Evolutionary conservation across 2,888 invertebrate genomes (phyloP).

Genomic region (Trisateles emortualis): DNA sequence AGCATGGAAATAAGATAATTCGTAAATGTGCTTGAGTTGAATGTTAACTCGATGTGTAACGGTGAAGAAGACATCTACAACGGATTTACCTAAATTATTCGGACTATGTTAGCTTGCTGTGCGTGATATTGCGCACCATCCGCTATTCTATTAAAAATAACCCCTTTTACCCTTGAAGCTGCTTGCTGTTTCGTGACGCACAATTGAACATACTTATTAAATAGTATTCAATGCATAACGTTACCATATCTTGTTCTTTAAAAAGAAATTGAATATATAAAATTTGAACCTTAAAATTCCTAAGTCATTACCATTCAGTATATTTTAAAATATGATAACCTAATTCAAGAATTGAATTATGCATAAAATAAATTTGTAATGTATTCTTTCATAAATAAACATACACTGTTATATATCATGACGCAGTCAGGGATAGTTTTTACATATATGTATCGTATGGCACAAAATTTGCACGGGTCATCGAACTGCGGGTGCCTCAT

Average conservation of each 20-base stretch:
- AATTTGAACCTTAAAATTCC: too few relatives aligned
- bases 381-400: constrained; percentile 1
- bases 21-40: constrained; percentile 63
- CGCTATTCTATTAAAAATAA: constrained; percentile 46
- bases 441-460: constrained; percentile 48
- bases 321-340: too few relatives aligned
- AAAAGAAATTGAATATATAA: too few relatives aligned
- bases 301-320: too few relatives aligned
- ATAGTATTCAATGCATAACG: too few relatives aligned
- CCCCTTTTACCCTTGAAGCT: constrained; percentile 13
- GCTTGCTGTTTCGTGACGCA: background rate
- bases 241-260: too few relatives aligned
- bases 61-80: constrained; percentile 73
- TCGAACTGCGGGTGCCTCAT: constrained; percentile 75
- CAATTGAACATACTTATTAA: too few relatives aligned
- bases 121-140: constrained; percentile 62
- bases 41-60: constrained; percentile 74
- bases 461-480: constrained; percentile 79
- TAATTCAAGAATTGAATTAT: too few relatives aligned
- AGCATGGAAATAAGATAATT: constrained; percentile 78
- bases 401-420: constrained; percentile 29
- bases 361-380: too few relatives aligned
- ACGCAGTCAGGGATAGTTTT: constrained; percentile 61
- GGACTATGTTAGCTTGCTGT: constrained; percentile 70
- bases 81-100: constrained; percentile 83